phyloP scores from a whole-genome alignment of 2,797 vertebrate genomes.

The Rhinella marina region DNA sequence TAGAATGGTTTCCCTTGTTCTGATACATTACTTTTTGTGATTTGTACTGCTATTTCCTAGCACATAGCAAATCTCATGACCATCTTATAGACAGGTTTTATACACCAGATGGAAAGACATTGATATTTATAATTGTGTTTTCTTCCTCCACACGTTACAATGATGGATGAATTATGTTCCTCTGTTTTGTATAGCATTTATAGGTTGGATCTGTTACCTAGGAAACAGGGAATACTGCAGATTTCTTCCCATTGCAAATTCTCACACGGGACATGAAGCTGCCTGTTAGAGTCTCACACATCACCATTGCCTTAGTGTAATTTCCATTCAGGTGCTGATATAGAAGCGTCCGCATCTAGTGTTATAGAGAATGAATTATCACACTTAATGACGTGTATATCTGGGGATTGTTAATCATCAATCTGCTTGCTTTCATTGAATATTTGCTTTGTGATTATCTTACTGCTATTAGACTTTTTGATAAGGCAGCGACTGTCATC shows the following conservation, averaged over 20 bases:
- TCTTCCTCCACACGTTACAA: conserved; percentile 52
- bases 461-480: not conserved
- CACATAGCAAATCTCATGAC: conserved; percentile 29
- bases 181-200: conserved; percentile 58
- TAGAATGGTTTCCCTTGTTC: not conserved
- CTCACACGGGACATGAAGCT: conserved; percentile 57
- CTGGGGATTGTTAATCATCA: not conserved
- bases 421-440: not conserved
- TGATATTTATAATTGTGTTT: conserved; percentile 54
- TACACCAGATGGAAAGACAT: conserved; percentile 51
- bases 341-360: not conserved
- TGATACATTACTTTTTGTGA: conserved; percentile 14
- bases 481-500: too few relatives aligned
- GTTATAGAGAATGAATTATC: not conserved
- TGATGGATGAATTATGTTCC: conserved; percentile 55
- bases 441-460: not conserved
- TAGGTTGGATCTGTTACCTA: conserved; percentile 54
- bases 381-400: not conserved
- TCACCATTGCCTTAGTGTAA: conserved; percentile 21
- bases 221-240: conserved; percentile 40
- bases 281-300: conserved; percentile 34
- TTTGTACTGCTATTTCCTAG: conserved; percentile 20
- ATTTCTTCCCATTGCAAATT: conserved; percentile 55
- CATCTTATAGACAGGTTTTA: conserved; percentile 45
- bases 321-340: conserved; percentile 31